Conservation (phyloP, 2,113 vertebrate genomes). For the Bos taurus region DNA sequence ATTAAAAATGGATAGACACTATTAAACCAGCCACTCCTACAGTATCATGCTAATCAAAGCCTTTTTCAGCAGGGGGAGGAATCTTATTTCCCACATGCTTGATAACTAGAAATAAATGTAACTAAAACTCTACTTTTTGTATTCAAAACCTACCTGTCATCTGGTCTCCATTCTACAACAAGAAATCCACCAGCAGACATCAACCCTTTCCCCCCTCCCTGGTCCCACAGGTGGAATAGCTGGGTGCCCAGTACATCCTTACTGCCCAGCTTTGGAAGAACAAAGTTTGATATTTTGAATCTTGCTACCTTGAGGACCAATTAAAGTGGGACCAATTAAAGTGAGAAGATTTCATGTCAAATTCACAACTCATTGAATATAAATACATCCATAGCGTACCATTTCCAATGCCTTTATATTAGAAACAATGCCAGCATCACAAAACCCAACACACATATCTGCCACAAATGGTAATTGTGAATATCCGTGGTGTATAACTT, state of each 20-base stretch:
- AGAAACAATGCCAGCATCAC: not conserved
- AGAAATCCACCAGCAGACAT: not conserved
- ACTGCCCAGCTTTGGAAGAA: not conserved
- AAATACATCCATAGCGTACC: constrained; percentile 2
- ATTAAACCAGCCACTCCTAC: not conserved
- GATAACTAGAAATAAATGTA: not conserved
- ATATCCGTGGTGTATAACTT: constrained; percentile 31
- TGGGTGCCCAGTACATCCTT: no score
- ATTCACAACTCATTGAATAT: constrained; percentile 16
- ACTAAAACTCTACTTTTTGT: not conserved
- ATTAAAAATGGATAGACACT: not conserved
- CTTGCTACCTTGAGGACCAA: not conserved
- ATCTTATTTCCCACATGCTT: not conserved
- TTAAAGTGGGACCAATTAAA: not conserved
- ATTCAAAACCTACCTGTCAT: not conserved
- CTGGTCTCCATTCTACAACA: not conserved
- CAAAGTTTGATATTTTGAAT: not conserved
- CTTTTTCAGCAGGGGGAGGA: not conserved
- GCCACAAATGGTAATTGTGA: constrained; percentile 21
- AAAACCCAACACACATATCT: constrained; percentile 20
- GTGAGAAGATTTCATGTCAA: not conserved
- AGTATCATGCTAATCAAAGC: not conserved
- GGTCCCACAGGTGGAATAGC: rapidly evolving
- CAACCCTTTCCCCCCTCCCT: not conserved
- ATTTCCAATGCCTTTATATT: constrained; percentile 4